phyloP scores from a whole-genome alignment of 1,140 invertebrate species.

The Magallana angulata region DNA sequence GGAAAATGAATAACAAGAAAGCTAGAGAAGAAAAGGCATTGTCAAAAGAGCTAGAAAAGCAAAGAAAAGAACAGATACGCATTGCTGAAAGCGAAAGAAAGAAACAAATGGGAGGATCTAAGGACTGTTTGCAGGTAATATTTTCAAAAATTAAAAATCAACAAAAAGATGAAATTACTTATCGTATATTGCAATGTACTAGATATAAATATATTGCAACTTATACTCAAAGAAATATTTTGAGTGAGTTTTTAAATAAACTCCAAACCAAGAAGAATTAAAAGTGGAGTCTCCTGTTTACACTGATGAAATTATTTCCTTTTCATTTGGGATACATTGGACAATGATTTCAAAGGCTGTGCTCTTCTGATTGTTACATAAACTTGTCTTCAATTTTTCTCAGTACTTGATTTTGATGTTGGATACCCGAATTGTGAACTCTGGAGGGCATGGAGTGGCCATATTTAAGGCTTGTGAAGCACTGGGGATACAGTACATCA shows the following conservation, averaged over 20 bases:
- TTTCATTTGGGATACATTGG: too few relatives aligned
- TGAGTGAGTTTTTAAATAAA: too few relatives aligned
- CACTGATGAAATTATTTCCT: too few relatives aligned
- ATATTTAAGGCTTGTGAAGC: conserved; percentile 64
- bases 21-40: conserved; percentile 46
- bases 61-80: conserved; percentile 32
- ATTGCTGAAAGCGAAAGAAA: conserved; percentile 61
- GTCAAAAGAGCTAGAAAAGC: conserved; percentile 57
- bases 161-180: not conserved
- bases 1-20: conserved; percentile 52
- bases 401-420: conserved; percentile 64
- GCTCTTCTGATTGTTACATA: too few relatives aligned
- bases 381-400: conserved; percentile 1
- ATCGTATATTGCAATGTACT: not conserved
- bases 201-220: not conserved
- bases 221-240: too few relatives aligned
- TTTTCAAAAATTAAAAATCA: not conserved
- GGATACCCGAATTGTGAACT: conserved; percentile 64
- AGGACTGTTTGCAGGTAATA: conserved; percentile 51
- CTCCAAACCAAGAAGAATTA: too few relatives aligned
- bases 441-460: conserved; percentile 58
- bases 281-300: too few relatives aligned
- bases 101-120: conserved; percentile 57
- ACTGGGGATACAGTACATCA: conserved; percentile 61
- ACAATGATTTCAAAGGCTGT: too few relatives aligned